Conservation (phyloP, 2,797 vertebrate genomes). For the Dendrocincla tyrannina region DNA sequence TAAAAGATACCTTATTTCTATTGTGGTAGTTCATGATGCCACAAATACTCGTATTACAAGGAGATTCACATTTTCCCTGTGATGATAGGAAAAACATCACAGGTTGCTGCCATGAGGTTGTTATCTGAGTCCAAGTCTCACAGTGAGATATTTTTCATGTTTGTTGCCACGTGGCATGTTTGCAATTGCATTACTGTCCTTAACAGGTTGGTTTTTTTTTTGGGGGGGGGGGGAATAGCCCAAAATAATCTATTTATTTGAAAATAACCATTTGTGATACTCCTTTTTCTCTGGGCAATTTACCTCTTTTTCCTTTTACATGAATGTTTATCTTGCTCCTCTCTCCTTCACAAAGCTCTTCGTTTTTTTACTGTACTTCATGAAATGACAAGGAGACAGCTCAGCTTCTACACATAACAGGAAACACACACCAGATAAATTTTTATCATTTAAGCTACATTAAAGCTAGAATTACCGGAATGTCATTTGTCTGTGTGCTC, state of each 20-base stretch:
- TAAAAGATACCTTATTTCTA: not conserved
- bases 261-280: not conserved
- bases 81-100: not conserved
- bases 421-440: not conserved
- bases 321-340: not conserved
- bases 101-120: not conserved
- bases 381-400: not conserved
- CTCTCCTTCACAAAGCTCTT: not conserved
- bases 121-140: not conserved
- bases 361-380: not conserved
- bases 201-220: not conserved
- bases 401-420: not conserved
- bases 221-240: not conserved
- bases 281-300: not conserved
- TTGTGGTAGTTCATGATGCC: not conserved
- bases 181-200: not conserved
- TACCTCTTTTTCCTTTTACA: not conserved
- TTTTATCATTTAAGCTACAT: not conserved
- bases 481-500: not conserved
- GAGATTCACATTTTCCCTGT: not conserved
- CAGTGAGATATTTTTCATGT: not conserved
- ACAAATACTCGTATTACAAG: not conserved
- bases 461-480: not conserved
- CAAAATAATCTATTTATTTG: not conserved
- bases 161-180: not conserved